Conservation (phyloP, 2,888 invertebrate genomes). For the Drosophila quinaria region DNA sequence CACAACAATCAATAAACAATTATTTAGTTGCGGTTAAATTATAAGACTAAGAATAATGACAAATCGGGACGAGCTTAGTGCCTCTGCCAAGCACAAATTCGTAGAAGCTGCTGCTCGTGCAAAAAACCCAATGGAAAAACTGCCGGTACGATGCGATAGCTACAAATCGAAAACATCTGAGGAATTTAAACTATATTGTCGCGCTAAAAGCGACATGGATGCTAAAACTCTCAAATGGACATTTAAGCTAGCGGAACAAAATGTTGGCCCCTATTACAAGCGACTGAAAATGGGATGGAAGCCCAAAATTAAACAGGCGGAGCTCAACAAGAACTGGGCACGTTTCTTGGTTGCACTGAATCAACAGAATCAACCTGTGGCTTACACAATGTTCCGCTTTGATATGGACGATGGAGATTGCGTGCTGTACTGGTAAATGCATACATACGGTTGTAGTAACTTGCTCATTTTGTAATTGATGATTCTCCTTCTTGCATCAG, state of each 20-base stretch:
- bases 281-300: slow-evolving; percentile 88
- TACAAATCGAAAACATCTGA: slow-evolving; percentile 60
- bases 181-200: slow-evolving; percentile 78
- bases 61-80: slow-evolving; percentile 67
- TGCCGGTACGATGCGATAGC: slow-evolving; percentile 65
- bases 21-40: background rate
- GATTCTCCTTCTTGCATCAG: slow-evolving; percentile 84
- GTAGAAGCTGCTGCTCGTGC: slow-evolving; percentile 83
- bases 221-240: slow-evolving; percentile 84
- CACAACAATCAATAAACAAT: slow-evolving; percentile 4
- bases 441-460: background rate
- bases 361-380: slow-evolving; percentile 87
- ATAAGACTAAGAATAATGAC: slow-evolving; percentile 63
- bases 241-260: slow-evolving; percentile 85
- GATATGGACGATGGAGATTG: slow-evolving; percentile 89
- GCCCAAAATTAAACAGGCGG: slow-evolving; percentile 88
- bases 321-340: slow-evolving; percentile 89
- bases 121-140: slow-evolving; percentile 82
- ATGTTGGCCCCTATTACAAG: slow-evolving; percentile 84
- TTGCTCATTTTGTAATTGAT: background rate
- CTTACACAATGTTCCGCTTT: slow-evolving; percentile 91
- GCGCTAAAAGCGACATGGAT: slow-evolving; percentile 82
- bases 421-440: slow-evolving; percentile 90
- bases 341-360: slow-evolving; percentile 88
- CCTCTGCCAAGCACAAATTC: slow-evolving; percentile 80